A percentile compares a stretch with the other conserved stretches of the same genome.
Conservation (phyloP, 2,888 invertebrate species). For the Ochropleura plecta region DNA sequence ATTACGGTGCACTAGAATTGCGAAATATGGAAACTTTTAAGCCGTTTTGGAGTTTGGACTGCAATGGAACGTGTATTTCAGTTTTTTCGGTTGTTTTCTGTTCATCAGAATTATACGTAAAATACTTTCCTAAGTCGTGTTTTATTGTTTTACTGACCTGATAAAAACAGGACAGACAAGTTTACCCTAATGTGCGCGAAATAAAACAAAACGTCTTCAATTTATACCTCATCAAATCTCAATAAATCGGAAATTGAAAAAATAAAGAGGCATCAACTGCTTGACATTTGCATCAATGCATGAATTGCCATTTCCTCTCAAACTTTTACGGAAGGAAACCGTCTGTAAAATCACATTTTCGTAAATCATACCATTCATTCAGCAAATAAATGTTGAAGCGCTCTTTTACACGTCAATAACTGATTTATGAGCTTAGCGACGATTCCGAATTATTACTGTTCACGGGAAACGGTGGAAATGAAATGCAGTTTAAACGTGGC, state of each 20-base stretch:
- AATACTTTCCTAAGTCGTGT: not conserved
- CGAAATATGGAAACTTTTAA: constrained; percentile 45
- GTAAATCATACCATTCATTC: constrained; percentile 59
- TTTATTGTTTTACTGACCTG: not conserved
- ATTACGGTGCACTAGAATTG: constrained; percentile 44
- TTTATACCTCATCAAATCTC: not conserved
- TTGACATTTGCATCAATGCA: constrained; percentile 30
- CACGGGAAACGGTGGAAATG: constrained; percentile 45
- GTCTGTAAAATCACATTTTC: constrained; percentile 56
- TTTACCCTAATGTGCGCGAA: not conserved
- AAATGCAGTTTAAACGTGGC: constrained; percentile 43
- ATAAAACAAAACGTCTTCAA: constrained; percentile 7
- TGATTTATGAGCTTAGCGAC: constrained; percentile 61
- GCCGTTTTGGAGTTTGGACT: constrained; percentile 17
- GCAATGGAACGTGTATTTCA: constrained; percentile 16
- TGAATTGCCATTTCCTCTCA: constrained; percentile 41
- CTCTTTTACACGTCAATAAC: constrained; percentile 65
- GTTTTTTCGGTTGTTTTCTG: constrained; percentile 17
- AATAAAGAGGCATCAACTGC: constrained; percentile 3
- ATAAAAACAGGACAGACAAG: not conserved
- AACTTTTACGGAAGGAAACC: constrained; percentile 43
- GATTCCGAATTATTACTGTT: constrained; percentile 48
- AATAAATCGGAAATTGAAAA: constrained; percentile 1
- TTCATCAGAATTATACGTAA: not conserved
- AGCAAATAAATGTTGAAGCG: constrained; percentile 60